phyloP scores from a whole-genome alignment of 1,140 invertebrate genomes.

The Atta texana region DNA sequence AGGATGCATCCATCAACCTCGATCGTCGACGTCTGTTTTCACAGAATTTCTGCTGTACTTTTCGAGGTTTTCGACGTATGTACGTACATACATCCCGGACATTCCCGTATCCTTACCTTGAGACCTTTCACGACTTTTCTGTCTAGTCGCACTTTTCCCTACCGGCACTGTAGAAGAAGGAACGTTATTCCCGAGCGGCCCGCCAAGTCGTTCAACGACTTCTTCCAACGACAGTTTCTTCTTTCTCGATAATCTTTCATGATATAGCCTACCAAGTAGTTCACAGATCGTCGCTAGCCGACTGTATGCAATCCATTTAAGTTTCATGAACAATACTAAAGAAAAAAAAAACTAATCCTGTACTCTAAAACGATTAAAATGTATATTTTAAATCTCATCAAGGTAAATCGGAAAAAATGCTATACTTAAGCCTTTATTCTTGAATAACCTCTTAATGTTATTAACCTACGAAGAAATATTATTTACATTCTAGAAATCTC shows the following conservation, averaged over 20 bases:
- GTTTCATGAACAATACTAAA: not conserved
- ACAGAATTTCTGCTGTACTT: slow-evolving; percentile 39
- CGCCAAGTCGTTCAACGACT: slow-evolving; percentile 61
- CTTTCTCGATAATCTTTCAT: slow-evolving; percentile 62
- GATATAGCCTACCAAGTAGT: slow-evolving; percentile 54
- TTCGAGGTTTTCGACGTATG: slow-evolving; percentile 26
- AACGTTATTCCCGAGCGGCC: slow-evolving; percentile 43
- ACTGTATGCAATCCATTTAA: slow-evolving; percentile 50
- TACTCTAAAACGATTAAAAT: not conserved
- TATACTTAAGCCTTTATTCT: too few species aligned
- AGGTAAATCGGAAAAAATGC: too few species aligned
- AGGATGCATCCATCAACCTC: slow-evolving; percentile 32
- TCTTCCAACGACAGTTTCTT: slow-evolving; percentile 61
- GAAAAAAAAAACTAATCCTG: not conserved
- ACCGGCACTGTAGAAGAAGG: not conserved
- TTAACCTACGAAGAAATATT: too few species aligned
- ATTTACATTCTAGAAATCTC: too few species aligned
- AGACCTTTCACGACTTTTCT: slow-evolving; percentile 32
- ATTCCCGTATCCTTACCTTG: slow-evolving; percentile 3
- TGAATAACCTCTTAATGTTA: too few species aligned
- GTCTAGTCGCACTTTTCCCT: slow-evolving; percentile 40
- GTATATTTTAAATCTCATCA: not conserved
- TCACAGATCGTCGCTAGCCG: slow-evolving; percentile 37
- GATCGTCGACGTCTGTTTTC: slow-evolving; percentile 56
- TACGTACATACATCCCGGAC: slow-evolving; percentile 37